A percentile compares a stretch with the other conserved stretches of the same genome.
Evolutionary conservation across 2,113 vertebrate genomes (phyloP).

Genomic region (Alosa alosa): DNA sequence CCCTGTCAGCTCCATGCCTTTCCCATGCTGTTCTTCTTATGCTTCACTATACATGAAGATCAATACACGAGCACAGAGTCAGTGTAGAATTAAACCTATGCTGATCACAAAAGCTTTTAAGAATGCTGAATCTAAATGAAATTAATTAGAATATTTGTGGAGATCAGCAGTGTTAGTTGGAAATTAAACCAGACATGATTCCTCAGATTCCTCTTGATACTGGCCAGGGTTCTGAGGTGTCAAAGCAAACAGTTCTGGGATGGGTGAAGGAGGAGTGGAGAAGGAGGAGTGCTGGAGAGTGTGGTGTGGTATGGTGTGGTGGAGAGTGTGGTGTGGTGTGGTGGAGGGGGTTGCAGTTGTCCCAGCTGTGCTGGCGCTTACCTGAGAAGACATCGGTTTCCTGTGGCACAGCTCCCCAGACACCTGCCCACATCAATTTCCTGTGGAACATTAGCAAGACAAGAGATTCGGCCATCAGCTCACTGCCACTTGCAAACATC

Average conservation of each 20-base stretch:
- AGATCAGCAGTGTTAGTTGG: neutral
- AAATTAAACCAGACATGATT: neutral
- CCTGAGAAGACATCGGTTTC: conserved; percentile 78
- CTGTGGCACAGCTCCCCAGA: conserved; percentile 76
- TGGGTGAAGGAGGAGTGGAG: neutral
- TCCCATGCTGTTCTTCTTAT: too few species aligned
- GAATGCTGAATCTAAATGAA: neutral
- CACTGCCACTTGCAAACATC: conserved; percentile 66
- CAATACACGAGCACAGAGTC: neutral
- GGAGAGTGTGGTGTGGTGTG: too few species aligned
- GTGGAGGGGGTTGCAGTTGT: conserved; percentile 26
- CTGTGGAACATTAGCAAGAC: conserved; percentile 83
- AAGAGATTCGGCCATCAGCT: conserved; percentile 69
- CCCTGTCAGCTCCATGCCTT: too few species aligned
- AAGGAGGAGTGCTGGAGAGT: neutral
- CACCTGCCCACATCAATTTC: conserved; percentile 87
- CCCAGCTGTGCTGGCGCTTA: conserved; percentile 73
- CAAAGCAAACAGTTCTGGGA: neutral
- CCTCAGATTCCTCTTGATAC: neutral
- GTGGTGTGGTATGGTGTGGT: conserved; percentile 3
- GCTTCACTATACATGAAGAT: too few species aligned
- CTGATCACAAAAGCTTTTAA: neutral
- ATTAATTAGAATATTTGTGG: neutral
- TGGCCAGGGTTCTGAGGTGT: neutral
- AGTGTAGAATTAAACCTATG: neutral